Evolutionary conservation across 2,113 vertebrate genomes (phyloP).

Genomic region (Stegostoma tigrinum): DNA sequence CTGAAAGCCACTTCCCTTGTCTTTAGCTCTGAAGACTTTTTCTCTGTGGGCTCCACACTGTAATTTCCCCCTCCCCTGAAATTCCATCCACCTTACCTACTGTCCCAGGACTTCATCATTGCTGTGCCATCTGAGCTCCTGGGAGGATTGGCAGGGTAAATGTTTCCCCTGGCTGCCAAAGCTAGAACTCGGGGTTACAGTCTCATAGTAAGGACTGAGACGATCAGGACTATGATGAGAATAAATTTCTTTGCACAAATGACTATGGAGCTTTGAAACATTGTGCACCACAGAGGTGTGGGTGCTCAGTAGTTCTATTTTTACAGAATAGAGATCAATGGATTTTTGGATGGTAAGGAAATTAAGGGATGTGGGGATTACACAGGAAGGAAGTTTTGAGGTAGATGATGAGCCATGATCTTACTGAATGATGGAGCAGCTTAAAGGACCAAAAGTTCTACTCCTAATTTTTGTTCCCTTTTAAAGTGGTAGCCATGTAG

Average conservation of each 20-base stretch:
- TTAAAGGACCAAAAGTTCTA: not conserved
- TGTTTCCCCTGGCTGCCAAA: not conserved
- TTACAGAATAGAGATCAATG: not conserved
- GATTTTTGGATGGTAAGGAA: not conserved
- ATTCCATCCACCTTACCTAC: no score
- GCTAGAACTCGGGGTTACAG: no score
- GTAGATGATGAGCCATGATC: not conserved
- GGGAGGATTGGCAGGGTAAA: not conserved
- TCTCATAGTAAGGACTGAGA: no score
- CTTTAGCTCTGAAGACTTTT: no score
- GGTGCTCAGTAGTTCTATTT: not conserved
- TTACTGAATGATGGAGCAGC: not conserved
- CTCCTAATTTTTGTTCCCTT: not conserved
- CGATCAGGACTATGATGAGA: not conserved
- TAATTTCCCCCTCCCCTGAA: no score
- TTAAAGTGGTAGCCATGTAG: not conserved
- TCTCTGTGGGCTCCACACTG: no score
- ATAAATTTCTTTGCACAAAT: not conserved
- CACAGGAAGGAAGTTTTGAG: not conserved
- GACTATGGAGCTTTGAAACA: not conserved
- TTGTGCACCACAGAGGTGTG: no score
- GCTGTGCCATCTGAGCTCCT: no score
- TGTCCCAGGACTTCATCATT: no score
- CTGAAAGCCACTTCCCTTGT: no score
- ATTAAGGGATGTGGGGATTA: not conserved